Evolutionary conservation across 2,113 vertebrate genomes (phyloP).

Genomic region (Tor tambroides): DNA sequence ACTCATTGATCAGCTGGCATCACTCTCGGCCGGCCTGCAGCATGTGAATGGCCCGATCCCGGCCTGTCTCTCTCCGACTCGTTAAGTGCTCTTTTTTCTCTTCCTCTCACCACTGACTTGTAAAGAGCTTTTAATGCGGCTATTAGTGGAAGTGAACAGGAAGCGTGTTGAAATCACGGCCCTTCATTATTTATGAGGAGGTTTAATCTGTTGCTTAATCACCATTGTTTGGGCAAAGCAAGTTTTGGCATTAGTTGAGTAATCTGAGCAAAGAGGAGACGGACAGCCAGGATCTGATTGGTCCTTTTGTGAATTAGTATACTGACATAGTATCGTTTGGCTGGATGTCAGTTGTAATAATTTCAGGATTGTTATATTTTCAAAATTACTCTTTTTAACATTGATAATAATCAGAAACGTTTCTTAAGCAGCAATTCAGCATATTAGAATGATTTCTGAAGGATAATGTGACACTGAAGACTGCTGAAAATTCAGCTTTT

Average conservation of each 20-base stretch:
- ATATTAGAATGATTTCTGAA: not conserved
- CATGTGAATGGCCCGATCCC: conserved; percentile 55
- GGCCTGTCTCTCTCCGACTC: conserved; percentile 69
- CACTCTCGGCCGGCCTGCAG: conserved; percentile 67
- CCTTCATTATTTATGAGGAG: conserved; percentile 91
- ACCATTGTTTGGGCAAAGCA: conserved; percentile 84
- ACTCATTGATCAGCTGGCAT: conserved; percentile 80
- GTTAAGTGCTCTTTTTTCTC: conserved; percentile 83
- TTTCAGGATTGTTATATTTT: too few relatives aligned
- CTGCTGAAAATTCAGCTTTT: not conserved
- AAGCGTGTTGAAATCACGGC: conserved; percentile 85
- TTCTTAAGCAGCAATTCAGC: not conserved
- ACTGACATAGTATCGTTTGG: not conserved
- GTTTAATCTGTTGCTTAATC: conserved; percentile 93
- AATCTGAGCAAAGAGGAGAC: conserved; percentile 58
- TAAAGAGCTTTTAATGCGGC: conserved; percentile 95
- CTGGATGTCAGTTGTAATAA: too few relatives aligned
- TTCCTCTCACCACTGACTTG: conserved; percentile 87
- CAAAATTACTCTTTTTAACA: not conserved
- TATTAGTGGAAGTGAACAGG: conserved; percentile 95
- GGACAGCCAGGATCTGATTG: conserved; percentile 76
- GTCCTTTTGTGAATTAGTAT: not conserved
- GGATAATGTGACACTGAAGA: not conserved
- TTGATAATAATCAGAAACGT: not conserved
- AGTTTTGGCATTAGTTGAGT: conserved; percentile 62